These are phyloP conservation scores for Actinostola sp. DNA, from an alignment of 92 coral and sea anemone genomes.

Conservation along the genomic window DNA sequence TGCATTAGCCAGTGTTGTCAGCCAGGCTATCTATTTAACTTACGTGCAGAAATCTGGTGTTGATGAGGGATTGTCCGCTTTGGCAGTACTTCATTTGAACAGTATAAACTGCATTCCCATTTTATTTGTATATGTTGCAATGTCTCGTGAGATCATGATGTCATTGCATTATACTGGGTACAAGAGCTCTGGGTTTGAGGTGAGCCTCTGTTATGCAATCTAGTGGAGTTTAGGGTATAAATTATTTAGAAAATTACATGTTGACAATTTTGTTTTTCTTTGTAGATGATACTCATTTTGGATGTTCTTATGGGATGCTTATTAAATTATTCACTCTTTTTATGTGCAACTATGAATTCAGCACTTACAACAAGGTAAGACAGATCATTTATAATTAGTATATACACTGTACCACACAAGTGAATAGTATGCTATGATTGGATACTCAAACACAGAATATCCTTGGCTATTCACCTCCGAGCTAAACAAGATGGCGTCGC, in stretches of 20 bases:
- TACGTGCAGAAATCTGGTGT: constrained; percentile 87
- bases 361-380: constrained; percentile 94
- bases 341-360: constrained; percentile 92
- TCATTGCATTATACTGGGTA: constrained; percentile 50
- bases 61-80: constrained; percentile 74
- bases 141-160: constrained; percentile 53
- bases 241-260: too few species aligned
- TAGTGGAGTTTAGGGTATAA: too few species aligned
- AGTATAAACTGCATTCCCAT: constrained; percentile 88
- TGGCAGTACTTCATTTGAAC: constrained; percentile 83
- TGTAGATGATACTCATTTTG: constrained; percentile 58
- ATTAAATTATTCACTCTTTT: constrained; percentile 89
- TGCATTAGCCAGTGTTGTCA: constrained; percentile 84
- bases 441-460: too few species aligned
- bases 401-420: too few species aligned
- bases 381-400: not conserved
- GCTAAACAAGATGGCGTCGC: too few species aligned
- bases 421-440: too few species aligned
- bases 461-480: too few species aligned
- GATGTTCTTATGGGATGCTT: constrained; percentile 85
- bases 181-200: constrained; percentile 26
- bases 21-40: constrained; percentile 86
- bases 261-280: too few species aligned
- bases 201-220: too few species aligned
- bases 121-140: constrained; percentile 53